Evolutionary conservation across 2,797 vertebrate genomes (phyloP).

Genomic region (Corythornis leucogaster): DNA sequence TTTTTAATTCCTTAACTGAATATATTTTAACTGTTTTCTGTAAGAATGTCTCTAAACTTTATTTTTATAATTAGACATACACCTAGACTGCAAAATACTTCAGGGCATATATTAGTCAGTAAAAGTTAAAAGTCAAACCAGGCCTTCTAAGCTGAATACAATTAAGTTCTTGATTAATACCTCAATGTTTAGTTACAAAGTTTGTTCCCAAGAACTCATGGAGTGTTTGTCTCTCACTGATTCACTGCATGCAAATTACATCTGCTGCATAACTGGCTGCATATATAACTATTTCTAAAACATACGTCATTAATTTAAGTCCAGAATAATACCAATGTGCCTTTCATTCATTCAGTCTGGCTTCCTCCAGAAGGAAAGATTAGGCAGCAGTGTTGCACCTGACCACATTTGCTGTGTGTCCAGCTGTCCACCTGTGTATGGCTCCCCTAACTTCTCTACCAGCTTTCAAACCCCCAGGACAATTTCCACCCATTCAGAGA

Average conservation of each 20-base stretch:
- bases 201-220: accelerated
- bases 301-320: background rate
- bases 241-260: background rate
- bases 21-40: background rate
- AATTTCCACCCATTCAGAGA: background rate
- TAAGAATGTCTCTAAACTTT: background rate
- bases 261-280: background rate
- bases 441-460: background rate
- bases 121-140: background rate
- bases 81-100: background rate
- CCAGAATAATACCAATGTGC: background rate
- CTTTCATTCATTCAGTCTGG: background rate
- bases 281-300: background rate
- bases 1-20: background rate
- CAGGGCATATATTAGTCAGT: background rate
- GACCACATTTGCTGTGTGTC: background rate
- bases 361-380: background rate
- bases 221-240: background rate
- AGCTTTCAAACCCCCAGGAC: background rate
- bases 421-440: background rate
- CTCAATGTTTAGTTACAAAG: background rate
- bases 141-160: background rate
- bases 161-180: background rate
- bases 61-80: background rate
- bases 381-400: accelerated